These are phyloP conservation scores for Chondrosia reniformis DNA, from an alignment of 37 sponge, comb jelly and placozoan species.

Conservation along the genomic window DNA sequence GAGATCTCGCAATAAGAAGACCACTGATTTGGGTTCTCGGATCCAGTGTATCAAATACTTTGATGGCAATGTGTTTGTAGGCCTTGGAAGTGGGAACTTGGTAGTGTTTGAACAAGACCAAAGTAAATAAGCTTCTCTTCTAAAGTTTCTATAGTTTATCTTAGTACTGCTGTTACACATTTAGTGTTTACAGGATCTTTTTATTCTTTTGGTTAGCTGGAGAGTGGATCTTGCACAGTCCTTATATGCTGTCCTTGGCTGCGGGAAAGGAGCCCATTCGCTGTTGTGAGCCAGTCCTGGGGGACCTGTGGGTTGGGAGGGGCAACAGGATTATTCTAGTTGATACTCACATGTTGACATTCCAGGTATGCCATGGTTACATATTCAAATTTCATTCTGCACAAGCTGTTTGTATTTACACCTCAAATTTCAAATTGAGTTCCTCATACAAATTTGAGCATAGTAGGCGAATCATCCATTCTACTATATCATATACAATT, in stretches of 20 bases:
- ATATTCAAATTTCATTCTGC: too few relatives aligned
- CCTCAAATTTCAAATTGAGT: too few relatives aligned
- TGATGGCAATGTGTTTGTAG: slow-evolving; percentile 45
- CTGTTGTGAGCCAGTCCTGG: slow-evolving; percentile 22
- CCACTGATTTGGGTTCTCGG: slow-evolving; percentile 22
- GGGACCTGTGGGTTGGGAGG: slow-evolving; percentile 18
- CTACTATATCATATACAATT: too few relatives aligned
- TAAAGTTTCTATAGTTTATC: too few relatives aligned
- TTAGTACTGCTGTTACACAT: too few relatives aligned
- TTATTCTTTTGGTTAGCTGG: background rate
- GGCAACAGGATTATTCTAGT: slow-evolving; percentile 17
- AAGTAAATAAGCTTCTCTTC: slow-evolving; percentile 14
- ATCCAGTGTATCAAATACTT: slow-evolving; percentile 53
- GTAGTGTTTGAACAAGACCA: slow-evolving; percentile 42
- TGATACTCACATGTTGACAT: slow-evolving; percentile 15
- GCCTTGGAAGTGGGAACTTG: slow-evolving; percentile 55
- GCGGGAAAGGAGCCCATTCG: slow-evolving; percentile 2
- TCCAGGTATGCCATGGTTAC: slow-evolving; percentile 22
- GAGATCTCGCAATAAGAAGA: slow-evolving; percentile 32
- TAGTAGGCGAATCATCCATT: too few relatives aligned
- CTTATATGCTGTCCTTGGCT: background rate
- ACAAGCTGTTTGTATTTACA: too few relatives aligned
- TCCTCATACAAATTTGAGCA: too few relatives aligned
- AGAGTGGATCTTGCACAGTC: slow-evolving; percentile 18
- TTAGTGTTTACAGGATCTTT: too few relatives aligned